Percentiles rank a stretch among this genome's conserved stretches.
phyloP scores from a whole-genome alignment of 2,113 vertebrate species.

The Bucco capensis region DNA sequence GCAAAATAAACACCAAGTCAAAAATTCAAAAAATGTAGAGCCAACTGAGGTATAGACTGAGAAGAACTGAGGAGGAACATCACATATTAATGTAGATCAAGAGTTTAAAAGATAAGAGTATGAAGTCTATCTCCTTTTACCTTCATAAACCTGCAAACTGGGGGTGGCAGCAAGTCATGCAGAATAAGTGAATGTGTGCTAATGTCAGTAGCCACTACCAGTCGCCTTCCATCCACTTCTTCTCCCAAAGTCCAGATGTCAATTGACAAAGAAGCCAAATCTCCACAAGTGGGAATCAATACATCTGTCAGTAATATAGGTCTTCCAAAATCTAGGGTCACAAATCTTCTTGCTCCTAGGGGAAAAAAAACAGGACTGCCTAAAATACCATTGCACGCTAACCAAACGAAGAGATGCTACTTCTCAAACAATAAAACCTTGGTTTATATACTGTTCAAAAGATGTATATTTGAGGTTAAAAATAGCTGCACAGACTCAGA shows the following conservation, averaged over 20 bases:
- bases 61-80: neutral
- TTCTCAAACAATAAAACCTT: neutral
- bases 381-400: neutral
- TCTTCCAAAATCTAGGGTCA: slow-evolving; percentile 95
- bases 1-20: neutral
- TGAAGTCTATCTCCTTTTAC: slow-evolving; percentile 64
- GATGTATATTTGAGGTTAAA: neutral
- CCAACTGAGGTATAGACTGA: neutral
- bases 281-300: slow-evolving; percentile 93
- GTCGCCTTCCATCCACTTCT: slow-evolving; percentile 92
- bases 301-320: slow-evolving; percentile 92
- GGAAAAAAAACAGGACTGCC: neutral
- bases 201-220: slow-evolving; percentile 97
- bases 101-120: neutral
- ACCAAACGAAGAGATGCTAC: neutral
- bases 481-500: neutral
- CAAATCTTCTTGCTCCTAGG: slow-evolving; percentile 93
- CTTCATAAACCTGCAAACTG: slow-evolving; percentile 99
- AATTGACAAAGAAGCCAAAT: slow-evolving; percentile 96
- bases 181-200: slow-evolving; percentile 97
- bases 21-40: neutral
- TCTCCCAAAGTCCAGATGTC: slow-evolving; percentile 99
- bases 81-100: neutral
- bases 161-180: slow-evolving; percentile 93
- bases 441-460: neutral